These are phyloP conservation scores for Parauchenoglanis ngamensis DNA, from an alignment of 2,797 vertebrate species.

Conservation along the genomic window DNA sequence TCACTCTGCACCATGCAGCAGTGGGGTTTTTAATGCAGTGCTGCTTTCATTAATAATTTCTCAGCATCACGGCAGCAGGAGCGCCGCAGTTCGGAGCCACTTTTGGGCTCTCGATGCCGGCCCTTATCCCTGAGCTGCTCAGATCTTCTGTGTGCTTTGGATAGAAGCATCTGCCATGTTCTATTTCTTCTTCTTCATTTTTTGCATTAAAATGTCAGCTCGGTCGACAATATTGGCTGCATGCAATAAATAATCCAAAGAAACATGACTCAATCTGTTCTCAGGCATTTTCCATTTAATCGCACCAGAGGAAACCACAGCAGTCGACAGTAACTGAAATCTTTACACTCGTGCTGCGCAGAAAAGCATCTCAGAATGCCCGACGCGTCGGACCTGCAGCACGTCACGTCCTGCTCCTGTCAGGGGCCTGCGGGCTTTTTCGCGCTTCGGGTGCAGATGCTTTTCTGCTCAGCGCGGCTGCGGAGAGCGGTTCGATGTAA, in stretches of 20 bases:
- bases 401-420: neutral
- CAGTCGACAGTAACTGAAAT: neutral
- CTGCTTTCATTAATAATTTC: conserved; percentile 21
- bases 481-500: too few relatives aligned
- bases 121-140: neutral
- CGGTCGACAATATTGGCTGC: neutral
- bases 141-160: neutral
- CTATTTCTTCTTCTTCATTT: neutral
- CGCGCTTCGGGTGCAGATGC: neutral
- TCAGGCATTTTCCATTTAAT: neutral
- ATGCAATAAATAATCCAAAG: neutral
- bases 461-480: neutral
- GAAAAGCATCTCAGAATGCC: neutral
- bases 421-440: too few relatives aligned
- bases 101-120: neutral
- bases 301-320: neutral
- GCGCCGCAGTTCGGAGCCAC: conserved; percentile 36
- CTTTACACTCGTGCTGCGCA: too few relatives aligned
- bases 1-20: neutral
- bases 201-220: neutral
- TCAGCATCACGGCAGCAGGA: conserved; percentile 8
- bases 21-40: neutral
- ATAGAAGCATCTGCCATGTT: neutral
- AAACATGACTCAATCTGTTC: neutral
- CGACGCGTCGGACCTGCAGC: neutral